A percentile compares a stretch with the other conserved stretches of the same genome.
Conservation (phyloP, 2,888 invertebrate species). For the Eurytoma californica region DNA sequence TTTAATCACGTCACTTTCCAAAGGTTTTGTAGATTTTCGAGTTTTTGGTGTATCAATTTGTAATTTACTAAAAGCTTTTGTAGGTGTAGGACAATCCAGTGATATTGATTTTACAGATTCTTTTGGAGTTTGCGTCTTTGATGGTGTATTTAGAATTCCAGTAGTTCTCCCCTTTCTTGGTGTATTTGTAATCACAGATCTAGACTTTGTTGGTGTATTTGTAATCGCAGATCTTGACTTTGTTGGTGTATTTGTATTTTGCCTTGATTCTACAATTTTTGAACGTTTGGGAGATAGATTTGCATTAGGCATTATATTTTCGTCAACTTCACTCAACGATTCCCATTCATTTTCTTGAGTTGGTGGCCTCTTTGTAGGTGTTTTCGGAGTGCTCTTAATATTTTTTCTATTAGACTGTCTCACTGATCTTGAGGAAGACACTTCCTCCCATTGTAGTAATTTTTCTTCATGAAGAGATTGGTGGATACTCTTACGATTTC, state of each 20-base stretch:
- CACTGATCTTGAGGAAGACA: no score
- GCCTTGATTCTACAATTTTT: background rate
- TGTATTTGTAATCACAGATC: background rate
- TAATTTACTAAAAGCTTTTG: background rate
- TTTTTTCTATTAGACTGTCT: no score
- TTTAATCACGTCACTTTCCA: background rate
- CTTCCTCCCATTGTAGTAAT: background rate
- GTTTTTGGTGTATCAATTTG: constrained; percentile 14
- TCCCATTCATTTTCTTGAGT: background rate
- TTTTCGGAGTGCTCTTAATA: background rate
- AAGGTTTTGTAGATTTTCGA: background rate
- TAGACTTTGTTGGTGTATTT: constrained; percentile 2
- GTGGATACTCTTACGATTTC: no score
- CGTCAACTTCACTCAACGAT: constrained; percentile 22
- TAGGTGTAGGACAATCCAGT: background rate
- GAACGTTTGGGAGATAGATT: constrained; percentile 6
- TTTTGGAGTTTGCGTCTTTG: background rate
- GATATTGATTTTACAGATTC: background rate
- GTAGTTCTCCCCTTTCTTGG: background rate
- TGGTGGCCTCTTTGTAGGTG: background rate
- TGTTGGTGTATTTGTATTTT: background rate
- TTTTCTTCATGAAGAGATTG: background rate
- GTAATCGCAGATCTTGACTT: background rate
- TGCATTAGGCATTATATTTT: constrained; percentile 41
- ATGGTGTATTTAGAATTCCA: background rate